phyloP scores from a whole-genome alignment of 1,140 invertebrate genomes.

The Leptoteleia sp. region DNA sequence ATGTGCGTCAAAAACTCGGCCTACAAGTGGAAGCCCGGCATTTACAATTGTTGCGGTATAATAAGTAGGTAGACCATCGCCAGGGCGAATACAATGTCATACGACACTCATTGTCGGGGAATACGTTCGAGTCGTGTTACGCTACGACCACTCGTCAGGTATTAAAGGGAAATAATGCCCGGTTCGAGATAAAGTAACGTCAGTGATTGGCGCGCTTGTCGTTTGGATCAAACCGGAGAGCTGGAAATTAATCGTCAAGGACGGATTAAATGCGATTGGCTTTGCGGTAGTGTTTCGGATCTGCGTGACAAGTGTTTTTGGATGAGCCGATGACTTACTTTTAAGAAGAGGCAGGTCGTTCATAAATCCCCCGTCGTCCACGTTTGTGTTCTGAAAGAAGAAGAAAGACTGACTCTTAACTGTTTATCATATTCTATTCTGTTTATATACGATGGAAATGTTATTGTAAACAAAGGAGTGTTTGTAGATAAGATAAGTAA shows the following conservation, averaged over 20 bases:
- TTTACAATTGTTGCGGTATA: slow-evolving; percentile 69
- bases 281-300: not conserved
- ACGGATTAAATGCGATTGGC: slow-evolving; percentile 18
- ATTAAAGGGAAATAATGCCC: slow-evolving; percentile 35
- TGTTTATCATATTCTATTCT: too few species aligned
- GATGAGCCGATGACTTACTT: slow-evolving; percentile 87
- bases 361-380: slow-evolving; percentile 93
- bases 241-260: slow-evolving; percentile 27
- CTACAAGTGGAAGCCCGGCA: slow-evolving; percentile 61
- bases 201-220: not conserved
- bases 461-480: too few species aligned
- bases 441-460: too few species aligned
- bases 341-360: slow-evolving; percentile 92
- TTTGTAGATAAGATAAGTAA: too few species aligned
- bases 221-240: not conserved
- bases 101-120: slow-evolving; percentile 56
- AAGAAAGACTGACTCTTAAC: too few species aligned
- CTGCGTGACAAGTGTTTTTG: too few species aligned
- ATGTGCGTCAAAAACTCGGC: slow-evolving; percentile 16
- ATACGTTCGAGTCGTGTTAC: slow-evolving; percentile 59
- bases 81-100: slow-evolving; percentile 55
- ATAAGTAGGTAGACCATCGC: slow-evolving; percentile 70
- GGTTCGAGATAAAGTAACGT: slow-evolving; percentile 42
- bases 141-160: not conserved
- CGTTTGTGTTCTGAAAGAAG: slow-evolving; percentile 89